Base-by-base conservation (phyloP, 2,888 invertebrate species). In the Rotaria magnacalcarata region DNA sequence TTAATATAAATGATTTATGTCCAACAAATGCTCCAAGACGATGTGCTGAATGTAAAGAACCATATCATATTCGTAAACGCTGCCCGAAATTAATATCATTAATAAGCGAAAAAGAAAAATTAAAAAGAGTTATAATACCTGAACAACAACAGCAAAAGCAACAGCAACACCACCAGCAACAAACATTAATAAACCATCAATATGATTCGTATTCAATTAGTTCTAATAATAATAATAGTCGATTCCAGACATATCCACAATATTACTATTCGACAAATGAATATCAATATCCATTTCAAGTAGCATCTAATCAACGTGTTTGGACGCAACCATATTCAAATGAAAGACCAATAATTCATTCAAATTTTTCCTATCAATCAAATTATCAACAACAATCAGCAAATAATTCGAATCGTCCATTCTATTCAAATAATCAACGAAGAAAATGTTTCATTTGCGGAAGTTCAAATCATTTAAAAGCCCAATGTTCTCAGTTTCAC, bases 281-380 rank as follows among this genome's bases (percentile, higher is more conserved):
- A 67, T 67, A 67, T 67, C 6, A 14, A 34, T 67, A 67, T 67
- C 14, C 67, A 16, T 4, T 16, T 67, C 67, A 16, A 41, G 7
- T 19, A 5, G 2, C 16, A 19, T 19, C 67, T 19, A 34, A 27
- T 4, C 67, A 67, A 67, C 67, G 67, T 67, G 34, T 67, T 67
- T 67, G 67, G 67, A 67, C 67, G 34, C 67, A 67, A 16, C 67
- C 67, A 67, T 67, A 67, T 67, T 67, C 67, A 16, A 67, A 67
- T 67, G 19, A 67, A 14, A 3, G 19, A 41, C 67, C 67, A 34
- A 16, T 67, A 2, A 34, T 67, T 41, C 34, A 67, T 67, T 16
- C 34, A 41, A 34, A 34, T 34, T 67, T 67, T 19, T 1, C 34
- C 3, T 41, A 67, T 67, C 34, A 67, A 19, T 19, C 19, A 19